These are phyloP conservation scores for Alethe diademata DNA, from an alignment of 2,113 vertebrate genomes.

Conservation along the genomic window DNA sequence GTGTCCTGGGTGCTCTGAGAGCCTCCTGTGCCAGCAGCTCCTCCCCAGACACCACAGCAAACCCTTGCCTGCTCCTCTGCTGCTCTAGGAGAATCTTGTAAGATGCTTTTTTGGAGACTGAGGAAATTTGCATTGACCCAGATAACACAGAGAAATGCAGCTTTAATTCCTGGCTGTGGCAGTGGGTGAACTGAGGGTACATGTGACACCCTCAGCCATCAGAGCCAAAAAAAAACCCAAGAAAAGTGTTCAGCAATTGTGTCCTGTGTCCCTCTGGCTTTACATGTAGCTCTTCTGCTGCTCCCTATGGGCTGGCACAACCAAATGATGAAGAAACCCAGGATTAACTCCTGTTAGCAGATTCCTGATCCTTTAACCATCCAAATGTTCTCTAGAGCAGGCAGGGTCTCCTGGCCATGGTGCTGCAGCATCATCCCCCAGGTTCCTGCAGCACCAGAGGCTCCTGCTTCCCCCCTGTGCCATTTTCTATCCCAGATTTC, in stretches of 20 bases:
- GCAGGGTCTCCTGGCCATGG: neutral
- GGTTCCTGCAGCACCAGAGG: neutral
- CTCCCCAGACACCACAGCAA: neutral
- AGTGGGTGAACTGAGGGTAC: neutral
- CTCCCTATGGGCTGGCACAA: neutral
- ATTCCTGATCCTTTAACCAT: neutral
- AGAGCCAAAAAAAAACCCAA: too few species aligned
- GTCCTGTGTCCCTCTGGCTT: neutral
- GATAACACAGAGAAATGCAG: neutral
- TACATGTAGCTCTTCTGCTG: neutral
- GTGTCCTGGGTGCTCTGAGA: neutral
- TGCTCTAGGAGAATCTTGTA: neutral
- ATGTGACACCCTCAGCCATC: neutral
- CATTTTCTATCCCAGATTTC: neutral
- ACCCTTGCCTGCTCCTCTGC: neutral
- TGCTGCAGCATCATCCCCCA: neutral
- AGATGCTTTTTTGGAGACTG: neutral
- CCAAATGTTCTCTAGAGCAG: neutral
- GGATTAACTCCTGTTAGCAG: neutral
- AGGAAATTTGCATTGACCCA: neutral
- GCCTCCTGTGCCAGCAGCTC: neutral
- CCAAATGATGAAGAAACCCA: neutral
- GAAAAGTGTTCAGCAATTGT: neutral
- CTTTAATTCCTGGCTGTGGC: neutral
- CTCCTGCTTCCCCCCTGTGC: neutral